Base-by-base conservation (phyloP, 1,140 invertebrate genomes). In the Atta cephalotes region DNA sequence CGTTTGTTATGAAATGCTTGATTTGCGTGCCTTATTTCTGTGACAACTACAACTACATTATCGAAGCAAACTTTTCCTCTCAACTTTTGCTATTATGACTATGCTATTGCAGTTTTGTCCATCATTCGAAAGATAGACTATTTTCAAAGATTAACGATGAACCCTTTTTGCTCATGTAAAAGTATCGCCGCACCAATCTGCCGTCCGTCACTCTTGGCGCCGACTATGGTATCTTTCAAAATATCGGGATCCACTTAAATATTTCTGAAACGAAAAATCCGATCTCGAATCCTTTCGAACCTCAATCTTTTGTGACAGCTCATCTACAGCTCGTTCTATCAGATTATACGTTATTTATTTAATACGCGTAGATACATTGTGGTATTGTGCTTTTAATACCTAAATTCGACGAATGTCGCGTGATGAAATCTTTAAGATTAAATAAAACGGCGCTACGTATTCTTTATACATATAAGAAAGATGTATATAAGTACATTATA, bases 171-270 rank as follows among this genome's bases (percentile, higher is more conserved):
- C n/a, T 53, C 31, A 31, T 28, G 74, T 49, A 80, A 82, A 39
- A 25, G 56, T 79, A 87, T 89, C 79, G 66, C 14, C 21, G 10
- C 51, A 74, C 39, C 72, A 68, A 87, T 91, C 82, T 88, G 74
- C 79, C 65, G 31, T 63, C 21, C 76, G 31, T 18, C 39, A 45
- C 1, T 45, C 21, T 51, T 9, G 49, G n/a, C 62, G 53, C 31
- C 56, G 74, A 14, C 60, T 56, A 53, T 91, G 82, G 86, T 95
- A 94, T 94, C 93, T 93, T 18, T 88, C 45, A 90, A 92, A 94
- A 93, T 90, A 94, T 94, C 92, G 68, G 21, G 89, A 92, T 93
- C 92, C 91, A 93, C 89, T 94, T 93, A 93, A 94, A 93, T 94
- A 93, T 93, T 94, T 94, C 88, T 63, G 92, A 93, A 93, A 92